Conservation (phyloP, 2,888 invertebrate genomes). For the Nephrocerus scutellatus region DNA sequence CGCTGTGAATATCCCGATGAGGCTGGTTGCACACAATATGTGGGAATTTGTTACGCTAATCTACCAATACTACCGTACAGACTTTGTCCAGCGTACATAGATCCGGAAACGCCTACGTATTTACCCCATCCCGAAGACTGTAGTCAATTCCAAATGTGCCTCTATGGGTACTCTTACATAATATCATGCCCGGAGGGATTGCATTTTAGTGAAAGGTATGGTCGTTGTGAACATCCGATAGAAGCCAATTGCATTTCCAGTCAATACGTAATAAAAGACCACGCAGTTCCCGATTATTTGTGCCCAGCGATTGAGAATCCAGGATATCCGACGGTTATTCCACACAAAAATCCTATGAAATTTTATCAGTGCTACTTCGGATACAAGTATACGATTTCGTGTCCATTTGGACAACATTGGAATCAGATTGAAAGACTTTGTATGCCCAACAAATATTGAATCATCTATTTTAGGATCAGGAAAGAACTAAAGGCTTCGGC, state of each 20-base stretch:
- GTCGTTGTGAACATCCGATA: neutral
- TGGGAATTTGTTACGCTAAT: neutral
- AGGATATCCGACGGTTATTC: conserved; percentile 4
- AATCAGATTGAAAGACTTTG: too few species aligned
- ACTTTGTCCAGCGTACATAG: too few species aligned
- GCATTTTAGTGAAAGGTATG: conserved; percentile 13
- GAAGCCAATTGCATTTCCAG: conserved; percentile 7
- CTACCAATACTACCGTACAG: conserved; percentile 5
- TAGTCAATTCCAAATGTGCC: conserved; percentile 4
- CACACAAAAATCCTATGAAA: conserved; percentile 11
- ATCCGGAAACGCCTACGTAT: neutral
- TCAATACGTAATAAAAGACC: too few species aligned
- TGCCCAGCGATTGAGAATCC: conserved; percentile 12
- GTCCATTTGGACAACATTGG: conserved; percentile 6
- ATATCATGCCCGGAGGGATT: conserved; percentile 1
- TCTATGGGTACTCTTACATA: conserved; percentile 4
- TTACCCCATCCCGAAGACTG: conserved; percentile 8
- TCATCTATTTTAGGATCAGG: too few species aligned
- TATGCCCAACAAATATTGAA: too few species aligned
- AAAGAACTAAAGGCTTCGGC: too few species aligned
- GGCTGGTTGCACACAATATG: neutral
- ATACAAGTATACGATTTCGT: conserved; percentile 1
- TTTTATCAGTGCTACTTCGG: conserved; percentile 6
- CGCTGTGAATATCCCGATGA: neutral
- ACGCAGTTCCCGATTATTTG: too few species aligned